Conservation (phyloP, 2,113 vertebrate genomes). For the Oenanthe melanoleuca region DNA sequence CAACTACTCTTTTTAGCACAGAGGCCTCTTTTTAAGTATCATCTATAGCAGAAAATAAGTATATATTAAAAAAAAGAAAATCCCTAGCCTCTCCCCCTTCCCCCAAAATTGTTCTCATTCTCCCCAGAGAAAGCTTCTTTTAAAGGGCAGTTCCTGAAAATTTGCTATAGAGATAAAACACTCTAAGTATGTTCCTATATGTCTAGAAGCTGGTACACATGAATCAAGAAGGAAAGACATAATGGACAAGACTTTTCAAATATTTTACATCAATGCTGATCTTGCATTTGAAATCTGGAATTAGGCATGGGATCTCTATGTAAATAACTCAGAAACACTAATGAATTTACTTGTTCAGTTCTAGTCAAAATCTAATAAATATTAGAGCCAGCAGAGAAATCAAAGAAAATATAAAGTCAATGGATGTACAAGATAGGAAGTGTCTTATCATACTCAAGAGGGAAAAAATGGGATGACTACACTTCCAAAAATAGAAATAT, state of each 20-base stretch:
- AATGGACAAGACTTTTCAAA: neutral
- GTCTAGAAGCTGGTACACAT: neutral
- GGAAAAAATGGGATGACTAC: neutral
- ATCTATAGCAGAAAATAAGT: neutral
- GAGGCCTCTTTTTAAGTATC: neutral
- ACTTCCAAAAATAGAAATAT: neutral
- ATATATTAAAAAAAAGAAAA: neutral
- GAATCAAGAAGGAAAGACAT: neutral
- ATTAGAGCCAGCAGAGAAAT: neutral
- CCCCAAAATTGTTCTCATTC: neutral
- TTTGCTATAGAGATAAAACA: neutral
- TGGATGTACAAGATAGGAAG: neutral
- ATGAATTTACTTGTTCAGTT: neutral
- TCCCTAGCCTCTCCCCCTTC: accelerated
- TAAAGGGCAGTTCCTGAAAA: neutral
- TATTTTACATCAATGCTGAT: neutral
- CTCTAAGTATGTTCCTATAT: neutral
- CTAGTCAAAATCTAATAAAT: neutral
- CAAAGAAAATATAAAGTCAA: neutral
- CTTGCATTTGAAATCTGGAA: neutral
- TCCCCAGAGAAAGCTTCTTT: neutral
- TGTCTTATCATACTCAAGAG: neutral
- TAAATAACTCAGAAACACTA: neutral
- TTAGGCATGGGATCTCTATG: neutral
- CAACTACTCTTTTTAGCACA: neutral